Conservation (phyloP, 2,113 vertebrate species). For the Prolemur simus region DNA sequence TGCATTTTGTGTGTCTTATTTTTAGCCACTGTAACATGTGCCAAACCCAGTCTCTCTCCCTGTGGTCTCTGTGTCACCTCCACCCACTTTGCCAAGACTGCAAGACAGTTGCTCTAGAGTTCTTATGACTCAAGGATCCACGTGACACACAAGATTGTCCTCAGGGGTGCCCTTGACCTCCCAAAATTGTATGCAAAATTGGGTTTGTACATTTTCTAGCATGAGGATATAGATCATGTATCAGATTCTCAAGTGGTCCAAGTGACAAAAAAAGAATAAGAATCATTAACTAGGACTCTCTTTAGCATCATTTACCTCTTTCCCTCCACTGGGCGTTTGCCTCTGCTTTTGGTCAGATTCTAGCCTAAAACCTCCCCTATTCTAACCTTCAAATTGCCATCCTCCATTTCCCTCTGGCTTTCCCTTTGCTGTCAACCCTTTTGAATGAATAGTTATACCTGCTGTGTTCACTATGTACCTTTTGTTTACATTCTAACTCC, state of each 20-base stretch:
- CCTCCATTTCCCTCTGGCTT: not conserved
- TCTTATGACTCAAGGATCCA: not conserved
- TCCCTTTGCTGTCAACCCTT: not conserved
- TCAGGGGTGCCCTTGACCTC: not conserved
- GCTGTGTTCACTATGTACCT: not conserved
- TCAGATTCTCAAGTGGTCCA: slow-evolving; percentile 15
- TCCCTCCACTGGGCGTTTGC: not conserved
- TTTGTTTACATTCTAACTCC: not conserved
- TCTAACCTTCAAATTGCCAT: not conserved
- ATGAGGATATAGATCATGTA: not conserved
- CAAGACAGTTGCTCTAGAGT: not conserved
- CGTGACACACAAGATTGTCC: not conserved
- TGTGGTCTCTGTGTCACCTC: not conserved
- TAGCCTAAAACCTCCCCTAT: not conserved
- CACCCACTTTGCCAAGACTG: not conserved
- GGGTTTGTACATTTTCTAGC: not conserved
- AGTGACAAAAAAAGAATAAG: not conserved
- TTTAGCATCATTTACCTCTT: not conserved
- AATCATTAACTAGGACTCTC: not conserved
- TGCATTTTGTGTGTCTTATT: slow-evolving; percentile 45
- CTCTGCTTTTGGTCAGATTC: not conserved
- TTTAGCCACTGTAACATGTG: not conserved
- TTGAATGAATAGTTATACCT: not conserved
- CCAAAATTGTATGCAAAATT: not conserved
- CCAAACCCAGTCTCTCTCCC: not conserved